Base-by-base conservation (phyloP, 1,140 invertebrate species). In the Cotesia glomerata region DNA sequence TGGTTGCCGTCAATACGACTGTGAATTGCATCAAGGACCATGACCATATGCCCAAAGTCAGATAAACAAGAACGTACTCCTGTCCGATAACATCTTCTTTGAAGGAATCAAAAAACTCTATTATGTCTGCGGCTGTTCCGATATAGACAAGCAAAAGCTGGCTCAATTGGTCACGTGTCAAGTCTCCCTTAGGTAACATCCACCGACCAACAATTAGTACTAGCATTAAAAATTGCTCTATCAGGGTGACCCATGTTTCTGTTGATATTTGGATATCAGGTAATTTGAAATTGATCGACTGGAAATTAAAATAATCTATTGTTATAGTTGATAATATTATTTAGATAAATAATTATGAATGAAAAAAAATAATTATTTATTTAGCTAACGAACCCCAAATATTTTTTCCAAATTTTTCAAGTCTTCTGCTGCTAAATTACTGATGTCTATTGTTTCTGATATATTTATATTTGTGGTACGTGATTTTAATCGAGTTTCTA, bases 91-190 rank as follows among this genome's bases (percentile, higher is more conserved):
- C 92, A 62, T 94, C 93, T 77, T 95, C 94, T 85, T 95, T 95
- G 86, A 98, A 97, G 0, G 96, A 96, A 82, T 98, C 96, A 84
- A 97, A 97, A 84, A 98, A 97, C 84, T 98, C 96, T 35, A 98
- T 96, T 70, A 98, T 98, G 82, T 98, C 97, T 0, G 95, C 96
- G 0, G 96, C 96, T 2, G 95, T 97, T 54, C 92, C 93, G 71
- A 94, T 94, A 79, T 94, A 94, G 7, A 94, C 96, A 2, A 98
- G 87, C 0, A 98, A 85, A n/a, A 98, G 86, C 79, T 98, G 96
- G 49, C 95, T 96, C 4, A 98, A 88, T 83, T 98, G 95, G 81
- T 97, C 96, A 34, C 96, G 89, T 0, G 94, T 96, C 3, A 97
- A 89, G 71, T 96, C 94, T 5, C 95, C 95, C 75, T 96, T 95